phyloP scores from a whole-genome alignment of 1,140 invertebrate genomes.

The Cardiocondyla obscurior region DNA sequence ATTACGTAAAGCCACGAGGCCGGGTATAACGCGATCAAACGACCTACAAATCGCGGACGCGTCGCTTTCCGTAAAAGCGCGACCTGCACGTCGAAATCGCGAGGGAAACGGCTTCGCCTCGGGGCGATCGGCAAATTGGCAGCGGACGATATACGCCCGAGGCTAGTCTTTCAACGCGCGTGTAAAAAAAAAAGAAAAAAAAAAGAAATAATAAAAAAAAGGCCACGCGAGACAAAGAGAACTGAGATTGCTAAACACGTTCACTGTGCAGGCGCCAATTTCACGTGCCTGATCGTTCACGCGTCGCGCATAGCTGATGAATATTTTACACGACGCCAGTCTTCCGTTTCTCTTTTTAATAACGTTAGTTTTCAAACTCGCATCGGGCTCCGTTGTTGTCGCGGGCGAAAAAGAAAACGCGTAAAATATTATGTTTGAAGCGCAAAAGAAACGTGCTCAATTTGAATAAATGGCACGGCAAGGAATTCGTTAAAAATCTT shows the following conservation, averaged over 20 bases:
- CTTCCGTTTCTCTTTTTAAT: not conserved
- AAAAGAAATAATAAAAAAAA: no score
- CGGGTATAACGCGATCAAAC: slow-evolving; percentile 74
- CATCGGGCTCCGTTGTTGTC: not conserved
- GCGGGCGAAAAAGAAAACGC: not conserved
- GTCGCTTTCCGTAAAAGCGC: slow-evolving; percentile 69
- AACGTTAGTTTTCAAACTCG: not conserved
- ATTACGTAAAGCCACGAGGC: slow-evolving; percentile 72
- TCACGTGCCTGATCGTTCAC: not conserved
- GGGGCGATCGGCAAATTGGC: not conserved
- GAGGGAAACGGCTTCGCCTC: slow-evolving; percentile 4
- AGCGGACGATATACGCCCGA: not conserved
- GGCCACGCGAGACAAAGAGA: not conserved
- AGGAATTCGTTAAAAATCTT: not conserved
- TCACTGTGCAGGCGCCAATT: not conserved
- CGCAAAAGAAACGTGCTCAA: not conserved
- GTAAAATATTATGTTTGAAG: not conserved
- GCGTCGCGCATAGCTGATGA: not conserved
- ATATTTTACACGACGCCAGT: no score
- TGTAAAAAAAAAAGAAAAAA: no score
- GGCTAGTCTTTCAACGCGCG: not conserved
- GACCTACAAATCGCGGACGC: slow-evolving; percentile 78
- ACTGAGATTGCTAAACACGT: slow-evolving; percentile 1
- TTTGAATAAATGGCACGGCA: not conserved
- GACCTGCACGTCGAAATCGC: slow-evolving; percentile 30